These are phyloP conservation scores for Mus spretus DNA, from an alignment of 2,797 vertebrate species.

Conservation along the genomic window DNA sequence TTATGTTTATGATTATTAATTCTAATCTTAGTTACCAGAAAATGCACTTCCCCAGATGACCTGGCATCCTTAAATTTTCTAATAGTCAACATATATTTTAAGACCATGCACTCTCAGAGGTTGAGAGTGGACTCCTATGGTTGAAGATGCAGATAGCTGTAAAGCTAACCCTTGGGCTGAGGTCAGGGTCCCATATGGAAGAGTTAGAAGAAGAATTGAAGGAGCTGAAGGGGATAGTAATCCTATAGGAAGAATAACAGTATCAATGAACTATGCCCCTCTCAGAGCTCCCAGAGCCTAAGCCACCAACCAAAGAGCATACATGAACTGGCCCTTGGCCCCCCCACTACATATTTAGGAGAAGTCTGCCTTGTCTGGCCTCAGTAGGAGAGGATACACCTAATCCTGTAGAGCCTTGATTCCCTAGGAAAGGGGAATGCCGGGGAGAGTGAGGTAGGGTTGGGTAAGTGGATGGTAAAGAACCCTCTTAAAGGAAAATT, in stretches of 20 bases:
- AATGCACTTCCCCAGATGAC: neutral
- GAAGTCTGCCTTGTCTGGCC: neutral
- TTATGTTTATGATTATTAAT: neutral
- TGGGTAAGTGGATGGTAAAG: neutral
- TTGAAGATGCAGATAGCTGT: neutral
- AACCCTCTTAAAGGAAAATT: neutral
- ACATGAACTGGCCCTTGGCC: neutral
- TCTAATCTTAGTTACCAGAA: neutral
- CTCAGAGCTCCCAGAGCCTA: neutral
- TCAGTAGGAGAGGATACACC: neutral
- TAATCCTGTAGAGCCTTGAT: neutral
- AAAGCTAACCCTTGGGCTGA: neutral
- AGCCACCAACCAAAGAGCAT: neutral
- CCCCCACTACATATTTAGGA: fast-evolving
- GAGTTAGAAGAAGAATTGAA: neutral
- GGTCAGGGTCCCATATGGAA: neutral
- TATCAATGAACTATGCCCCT: neutral
- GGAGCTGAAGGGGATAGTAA: neutral
- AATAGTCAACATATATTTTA: neutral
- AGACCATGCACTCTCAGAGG: neutral
- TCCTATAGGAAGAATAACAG: neutral
- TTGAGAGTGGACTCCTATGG: neutral
- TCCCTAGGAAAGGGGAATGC: neutral
- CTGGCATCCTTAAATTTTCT: neutral
- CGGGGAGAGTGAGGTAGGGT: neutral